A percentile compares a stretch with the other conserved stretches of the same genome.
These are phyloP conservation scores for Cheilosia grossa DNA, from an alignment of 2,888 invertebrate species.

Conservation along the genomic window DNA sequence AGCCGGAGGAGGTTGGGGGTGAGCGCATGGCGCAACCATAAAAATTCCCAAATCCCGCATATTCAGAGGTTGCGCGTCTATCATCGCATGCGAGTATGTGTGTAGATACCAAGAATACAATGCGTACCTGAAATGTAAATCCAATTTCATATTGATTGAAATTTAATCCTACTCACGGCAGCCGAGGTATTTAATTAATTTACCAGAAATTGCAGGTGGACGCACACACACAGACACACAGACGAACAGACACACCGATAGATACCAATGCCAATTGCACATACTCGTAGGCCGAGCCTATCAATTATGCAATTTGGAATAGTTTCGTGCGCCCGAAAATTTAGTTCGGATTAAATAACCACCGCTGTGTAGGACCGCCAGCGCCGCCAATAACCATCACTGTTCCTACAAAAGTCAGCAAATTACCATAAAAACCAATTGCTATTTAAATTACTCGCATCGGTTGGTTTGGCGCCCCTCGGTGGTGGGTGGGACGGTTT, in stretches of 20 bases:
- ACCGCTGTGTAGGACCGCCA: slow-evolving; percentile 32
- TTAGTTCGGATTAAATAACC: slow-evolving; percentile 69
- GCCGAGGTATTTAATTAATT: slow-evolving; percentile 73
- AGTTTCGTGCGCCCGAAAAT: slow-evolving; percentile 65
- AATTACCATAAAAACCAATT: slow-evolving; percentile 73
- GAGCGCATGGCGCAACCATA: not conserved
- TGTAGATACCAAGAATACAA: slow-evolving; percentile 9
- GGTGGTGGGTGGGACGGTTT: not conserved
- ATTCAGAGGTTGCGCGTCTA: slow-evolving; percentile 6
- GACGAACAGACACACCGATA: no score
- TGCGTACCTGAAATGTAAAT: slow-evolving; percentile 61
- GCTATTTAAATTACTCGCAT: slow-evolving; percentile 73
- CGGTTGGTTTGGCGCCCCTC: slow-evolving; percentile 35
- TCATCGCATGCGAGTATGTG: not conserved
- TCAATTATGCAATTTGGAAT: slow-evolving; percentile 74
- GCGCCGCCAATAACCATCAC: slow-evolving; percentile 59
- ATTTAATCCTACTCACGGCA: slow-evolving; percentile 71
- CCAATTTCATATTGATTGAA: slow-evolving; percentile 73
- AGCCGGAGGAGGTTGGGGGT: not conserved
- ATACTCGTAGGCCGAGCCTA: slow-evolving; percentile 44
- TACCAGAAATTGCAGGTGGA: slow-evolving; percentile 61
- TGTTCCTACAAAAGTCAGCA: slow-evolving; percentile 59
- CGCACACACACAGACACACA: not conserved
- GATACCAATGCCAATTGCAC: not conserved
- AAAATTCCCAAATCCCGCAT: slow-evolving; percentile 15